phyloP scores from a whole-genome alignment of 1,140 invertebrate genomes.

The Drosophila tsacasi region DNA sequence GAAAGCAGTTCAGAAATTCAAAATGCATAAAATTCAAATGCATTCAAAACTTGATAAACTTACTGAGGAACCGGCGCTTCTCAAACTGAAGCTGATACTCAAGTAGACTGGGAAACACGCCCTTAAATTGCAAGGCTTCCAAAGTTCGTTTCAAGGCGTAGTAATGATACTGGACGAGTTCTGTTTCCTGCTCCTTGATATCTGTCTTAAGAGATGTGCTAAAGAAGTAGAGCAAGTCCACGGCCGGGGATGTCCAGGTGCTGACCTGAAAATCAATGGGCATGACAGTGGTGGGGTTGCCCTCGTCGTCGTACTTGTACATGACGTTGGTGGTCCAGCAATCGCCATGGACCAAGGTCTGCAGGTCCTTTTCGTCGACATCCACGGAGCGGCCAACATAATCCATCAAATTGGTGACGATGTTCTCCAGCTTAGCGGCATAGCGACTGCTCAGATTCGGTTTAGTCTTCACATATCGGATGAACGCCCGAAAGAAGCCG shows the following conservation, averaged over 20 bases:
- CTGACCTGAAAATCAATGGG: conserved; percentile 79
- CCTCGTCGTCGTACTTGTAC: conserved; percentile 85
- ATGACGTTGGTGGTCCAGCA: conserved; percentile 89
- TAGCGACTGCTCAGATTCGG: conserved; percentile 47
- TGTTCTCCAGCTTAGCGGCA: conserved; percentile 50
- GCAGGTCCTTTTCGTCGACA: conserved; percentile 85
- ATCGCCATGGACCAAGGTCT: conserved; percentile 88
- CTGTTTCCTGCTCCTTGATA: conserved; percentile 26
- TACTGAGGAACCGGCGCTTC: conserved; percentile 62
- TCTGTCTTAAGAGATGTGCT: conserved; percentile 60
- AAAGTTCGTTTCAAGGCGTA: conserved; percentile 44
- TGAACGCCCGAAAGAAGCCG: conserved; percentile 37
- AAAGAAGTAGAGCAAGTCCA: conserved; percentile 77
- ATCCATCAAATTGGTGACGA: conserved; percentile 57
- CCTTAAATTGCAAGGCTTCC: conserved; percentile 47
- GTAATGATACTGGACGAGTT: conserved; percentile 74
- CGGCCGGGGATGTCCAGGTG: conserved; percentile 50
- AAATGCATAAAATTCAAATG: too few species aligned
- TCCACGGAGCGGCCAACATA: conserved; percentile 57
- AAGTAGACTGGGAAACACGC: conserved; percentile 54
- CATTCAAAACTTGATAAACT: not conserved
- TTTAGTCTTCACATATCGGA: conserved; percentile 45
- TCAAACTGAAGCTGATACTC: conserved; percentile 71
- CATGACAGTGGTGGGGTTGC: conserved; percentile 84
- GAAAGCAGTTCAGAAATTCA: not conserved